A percentile compares a stretch with the other conserved stretches of the same genome.
Evolutionary conservation across 2,797 vertebrate species (phyloP).

Genomic region (Mallotus villosus): DNA sequence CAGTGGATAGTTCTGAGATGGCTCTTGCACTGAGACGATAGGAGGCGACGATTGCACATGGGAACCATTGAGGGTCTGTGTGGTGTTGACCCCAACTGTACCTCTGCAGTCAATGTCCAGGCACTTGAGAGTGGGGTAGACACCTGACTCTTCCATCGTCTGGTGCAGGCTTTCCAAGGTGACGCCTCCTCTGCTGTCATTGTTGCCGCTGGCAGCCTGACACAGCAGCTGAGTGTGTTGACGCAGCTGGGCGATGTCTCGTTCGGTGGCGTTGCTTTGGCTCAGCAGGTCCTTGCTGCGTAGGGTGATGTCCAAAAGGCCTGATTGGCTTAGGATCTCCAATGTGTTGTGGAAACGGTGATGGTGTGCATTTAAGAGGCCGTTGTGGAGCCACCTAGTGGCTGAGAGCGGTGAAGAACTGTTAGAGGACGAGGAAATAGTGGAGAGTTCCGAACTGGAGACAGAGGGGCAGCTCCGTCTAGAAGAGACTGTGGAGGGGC

Average conservation of each 20-base stretch:
- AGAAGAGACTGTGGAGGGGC: constrained; percentile 32
- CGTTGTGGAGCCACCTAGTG: constrained; percentile 30
- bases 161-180: constrained; percentile 46
- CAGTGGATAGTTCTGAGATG: constrained; percentile 15
- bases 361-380: constrained; percentile 38
- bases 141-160: constrained; percentile 66
- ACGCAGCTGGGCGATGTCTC: constrained; percentile 67
- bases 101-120: constrained; percentile 12
- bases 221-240: constrained; percentile 71
- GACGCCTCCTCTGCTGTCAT: no score
- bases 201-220: constrained; percentile 24
- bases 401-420: constrained; percentile 17
- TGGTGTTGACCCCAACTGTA: neutral
- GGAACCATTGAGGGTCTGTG: no score
- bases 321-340: constrained; percentile 69
- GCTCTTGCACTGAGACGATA: constrained; percentile 15
- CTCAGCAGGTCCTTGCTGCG: constrained; percentile 72
- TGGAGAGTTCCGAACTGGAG: constrained; percentile 37
- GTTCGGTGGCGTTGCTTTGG: constrained; percentile 62
- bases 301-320: constrained; percentile 72
- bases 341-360: constrained; percentile 71
- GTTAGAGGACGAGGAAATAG: constrained; percentile 15
- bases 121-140: constrained; percentile 58
- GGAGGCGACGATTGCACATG: constrained; percentile 16
- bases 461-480: constrained; percentile 37